phyloP scores from a whole-genome alignment of 2,888 invertebrate genomes.

The Caenorhabditis sinica region DNA sequence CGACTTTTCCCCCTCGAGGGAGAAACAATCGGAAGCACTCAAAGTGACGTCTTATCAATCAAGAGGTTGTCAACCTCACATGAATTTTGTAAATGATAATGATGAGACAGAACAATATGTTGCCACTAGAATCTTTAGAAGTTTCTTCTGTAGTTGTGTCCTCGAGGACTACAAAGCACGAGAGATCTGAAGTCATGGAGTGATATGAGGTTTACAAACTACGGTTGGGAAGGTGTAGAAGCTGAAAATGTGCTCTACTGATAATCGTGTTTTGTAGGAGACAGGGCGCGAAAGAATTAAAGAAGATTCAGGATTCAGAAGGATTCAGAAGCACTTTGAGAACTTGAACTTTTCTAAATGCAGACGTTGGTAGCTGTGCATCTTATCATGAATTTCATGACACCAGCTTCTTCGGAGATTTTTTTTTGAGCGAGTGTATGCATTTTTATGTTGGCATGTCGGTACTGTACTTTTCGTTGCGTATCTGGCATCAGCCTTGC shows the following conservation, averaged over 20 bases:
- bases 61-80: neutral
- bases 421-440: too few relatives aligned
- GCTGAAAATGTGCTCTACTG: neutral
- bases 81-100: neutral
- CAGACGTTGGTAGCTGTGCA: too few relatives aligned
- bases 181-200: neutral
- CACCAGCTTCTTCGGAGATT: too few relatives aligned
- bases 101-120: neutral
- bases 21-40: constrained; percentile 7
- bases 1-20: neutral
- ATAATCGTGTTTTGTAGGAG: neutral
- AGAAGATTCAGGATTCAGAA: too few relatives aligned
- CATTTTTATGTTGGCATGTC: too few relatives aligned
- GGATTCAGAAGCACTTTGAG: too few relatives aligned
- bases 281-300: too few relatives aligned
- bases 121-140: neutral
- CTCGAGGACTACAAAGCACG: neutral
- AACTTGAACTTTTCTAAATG: too few relatives aligned
- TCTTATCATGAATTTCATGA: too few relatives aligned
- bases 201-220: neutral
- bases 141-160: too few relatives aligned
- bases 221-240: neutral
- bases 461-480: too few relatives aligned
- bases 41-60: constrained; percentile 6
- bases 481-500: too few relatives aligned